Evolutionary conservation across 2,113 vertebrate genomes (phyloP).

Genomic region (Coturnix japonica): DNA sequence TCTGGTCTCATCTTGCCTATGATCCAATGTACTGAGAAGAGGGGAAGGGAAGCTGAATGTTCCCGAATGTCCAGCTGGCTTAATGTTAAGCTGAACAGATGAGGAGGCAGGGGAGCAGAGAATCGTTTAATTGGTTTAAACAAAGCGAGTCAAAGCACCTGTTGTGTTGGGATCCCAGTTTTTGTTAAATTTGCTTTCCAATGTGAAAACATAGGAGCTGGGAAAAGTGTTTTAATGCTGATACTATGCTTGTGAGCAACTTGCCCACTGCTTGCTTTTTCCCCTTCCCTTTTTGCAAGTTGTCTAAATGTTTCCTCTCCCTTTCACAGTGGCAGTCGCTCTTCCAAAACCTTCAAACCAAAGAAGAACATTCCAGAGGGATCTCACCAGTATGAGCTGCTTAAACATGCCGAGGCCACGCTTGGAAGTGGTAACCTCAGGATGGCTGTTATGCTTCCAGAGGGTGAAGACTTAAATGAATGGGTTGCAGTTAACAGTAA

Average conservation of each 20-base stretch:
- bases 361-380: constrained; percentile 91
- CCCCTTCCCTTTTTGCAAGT: neutral
- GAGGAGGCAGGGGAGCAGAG: neutral
- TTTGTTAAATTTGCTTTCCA: neutral
- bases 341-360: constrained; percentile 90
- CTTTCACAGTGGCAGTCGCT: constrained; percentile 82
- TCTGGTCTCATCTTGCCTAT: fast-evolving
- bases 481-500: constrained; percentile 92
- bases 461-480: constrained; percentile 87
- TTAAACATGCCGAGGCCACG: constrained; percentile 88
- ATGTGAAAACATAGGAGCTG: fast-evolving
- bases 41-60: neutral
- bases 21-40: neutral
- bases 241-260: fast-evolving
- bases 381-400: constrained; percentile 87
- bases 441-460: constrained; percentile 88
- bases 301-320: neutral
- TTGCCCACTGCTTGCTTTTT: neutral
- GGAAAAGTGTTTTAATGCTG: neutral
- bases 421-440: constrained; percentile 88
- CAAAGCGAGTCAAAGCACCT: neutral
- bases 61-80: neutral
- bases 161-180: neutral
- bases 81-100: neutral
- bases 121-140: neutral